Evolutionary conservation across 2,113 vertebrate species (phyloP).

Genomic region (Dasyornis broadbenti): DNA sequence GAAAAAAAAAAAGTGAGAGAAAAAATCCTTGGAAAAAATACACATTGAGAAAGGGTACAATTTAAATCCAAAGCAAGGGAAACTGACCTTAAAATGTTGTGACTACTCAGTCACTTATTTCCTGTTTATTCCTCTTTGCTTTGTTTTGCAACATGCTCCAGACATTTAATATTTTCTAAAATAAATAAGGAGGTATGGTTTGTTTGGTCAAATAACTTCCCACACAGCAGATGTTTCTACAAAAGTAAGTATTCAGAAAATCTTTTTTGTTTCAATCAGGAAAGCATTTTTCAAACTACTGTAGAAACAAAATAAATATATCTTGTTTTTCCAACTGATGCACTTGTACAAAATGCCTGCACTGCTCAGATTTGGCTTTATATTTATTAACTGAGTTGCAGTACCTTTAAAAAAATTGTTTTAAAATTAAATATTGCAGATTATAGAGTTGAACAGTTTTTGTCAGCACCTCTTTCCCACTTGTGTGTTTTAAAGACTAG

Average conservation of each 20-base stretch:
- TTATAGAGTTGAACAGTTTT: neutral
- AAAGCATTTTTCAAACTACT: neutral
- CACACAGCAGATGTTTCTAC: neutral
- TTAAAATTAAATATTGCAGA: neutral
- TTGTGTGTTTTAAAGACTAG: neutral
- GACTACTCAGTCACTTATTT: neutral
- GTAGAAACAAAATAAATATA: neutral
- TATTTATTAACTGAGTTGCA: neutral
- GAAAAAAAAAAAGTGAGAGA: neutral
- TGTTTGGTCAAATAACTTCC: neutral
- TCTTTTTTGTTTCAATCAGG: neutral
- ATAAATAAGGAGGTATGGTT: neutral
- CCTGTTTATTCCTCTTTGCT: slow-evolving; percentile 30
- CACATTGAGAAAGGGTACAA: neutral
- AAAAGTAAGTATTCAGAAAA: neutral
- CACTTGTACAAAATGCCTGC: neutral
- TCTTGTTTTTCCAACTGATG: neutral
- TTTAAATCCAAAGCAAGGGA: neutral
- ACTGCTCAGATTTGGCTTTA: neutral
- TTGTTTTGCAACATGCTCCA: neutral
- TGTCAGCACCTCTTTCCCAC: neutral
- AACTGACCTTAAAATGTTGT: neutral
- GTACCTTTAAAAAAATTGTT: neutral
- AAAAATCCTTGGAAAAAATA: neutral
- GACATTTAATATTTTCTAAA: neutral